Conservation (phyloP, 2,113 vertebrate genomes). For the Salvator merianae region DNA sequence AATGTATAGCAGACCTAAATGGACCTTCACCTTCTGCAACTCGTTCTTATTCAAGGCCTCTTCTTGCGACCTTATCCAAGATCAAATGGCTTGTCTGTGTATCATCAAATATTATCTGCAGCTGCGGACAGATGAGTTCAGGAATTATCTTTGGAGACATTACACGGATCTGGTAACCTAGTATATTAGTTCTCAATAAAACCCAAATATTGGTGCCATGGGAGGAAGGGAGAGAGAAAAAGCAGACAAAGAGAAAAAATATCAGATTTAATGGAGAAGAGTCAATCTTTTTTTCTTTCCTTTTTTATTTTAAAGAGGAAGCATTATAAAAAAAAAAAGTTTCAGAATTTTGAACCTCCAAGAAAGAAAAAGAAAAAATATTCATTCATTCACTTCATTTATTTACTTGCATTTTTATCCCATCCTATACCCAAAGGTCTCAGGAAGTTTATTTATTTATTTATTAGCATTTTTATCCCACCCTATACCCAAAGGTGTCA, state of each 20-base stretch:
- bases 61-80: conserved; percentile 46
- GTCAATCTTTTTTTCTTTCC: too few species aligned
- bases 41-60: conserved; percentile 57
- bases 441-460: too few species aligned
- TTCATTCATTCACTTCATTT: too few species aligned
- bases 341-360: too few species aligned
- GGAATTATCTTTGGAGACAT: conserved; percentile 13
- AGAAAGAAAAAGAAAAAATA: too few species aligned
- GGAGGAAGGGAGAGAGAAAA: background rate
- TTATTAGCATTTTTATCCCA: too few species aligned
- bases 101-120: conserved; percentile 3
- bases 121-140: background rate
- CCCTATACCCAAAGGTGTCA: too few species aligned
- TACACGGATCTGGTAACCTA: conserved; percentile 23
- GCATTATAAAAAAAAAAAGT: too few species aligned
- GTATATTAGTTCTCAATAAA: conserved; percentile 14
- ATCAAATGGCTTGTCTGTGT: conserved; percentile 55
- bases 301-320: background rate
- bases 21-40: conserved; percentile 66
- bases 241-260: background rate
- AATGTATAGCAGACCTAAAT: conserved; percentile 66
- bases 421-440: too few species aligned
- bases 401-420: too few species aligned
- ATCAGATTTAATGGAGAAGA: too few species aligned
- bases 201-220: background rate